A percentile compares a stretch with the other conserved stretches of the same genome.
Evolutionary conservation across 2,888 invertebrate genomes (phyloP).

Genomic region (Neoscelio sp.): DNA sequence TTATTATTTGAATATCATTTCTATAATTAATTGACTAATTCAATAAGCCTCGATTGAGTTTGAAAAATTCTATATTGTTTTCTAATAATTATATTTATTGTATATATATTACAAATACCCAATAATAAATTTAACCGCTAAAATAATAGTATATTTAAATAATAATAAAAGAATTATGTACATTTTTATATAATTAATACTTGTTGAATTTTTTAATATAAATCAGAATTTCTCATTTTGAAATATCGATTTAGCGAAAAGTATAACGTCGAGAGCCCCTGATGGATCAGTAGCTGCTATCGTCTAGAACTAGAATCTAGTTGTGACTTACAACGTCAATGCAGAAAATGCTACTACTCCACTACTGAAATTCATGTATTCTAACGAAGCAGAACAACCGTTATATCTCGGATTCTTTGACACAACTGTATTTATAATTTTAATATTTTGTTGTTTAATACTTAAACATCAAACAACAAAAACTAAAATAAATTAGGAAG

Average conservation of each 20-base stretch:
- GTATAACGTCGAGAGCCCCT: constrained; percentile 65
- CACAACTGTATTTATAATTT: constrained; percentile 17
- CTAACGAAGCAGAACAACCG: constrained; percentile 82
- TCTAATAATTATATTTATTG: too few species aligned
- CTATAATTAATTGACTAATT: too few species aligned
- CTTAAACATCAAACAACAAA: too few species aligned
- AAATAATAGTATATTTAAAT: too few species aligned
- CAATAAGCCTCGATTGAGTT: too few species aligned
- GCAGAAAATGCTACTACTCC: constrained; percentile 77
- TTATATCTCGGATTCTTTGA: constrained; percentile 72
- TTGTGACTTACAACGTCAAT: constrained; percentile 77
- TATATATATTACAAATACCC: too few species aligned
- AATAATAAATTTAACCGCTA: too few species aligned
- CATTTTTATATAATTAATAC: too few species aligned
- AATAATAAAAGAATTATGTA: too few species aligned
- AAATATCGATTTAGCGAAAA: constrained; percentile 9
- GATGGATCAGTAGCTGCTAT: constrained; percentile 63
- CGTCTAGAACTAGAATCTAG: constrained; percentile 71
- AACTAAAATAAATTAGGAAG: too few species aligned
- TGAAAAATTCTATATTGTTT: too few species aligned
- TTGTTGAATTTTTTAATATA: neutral
- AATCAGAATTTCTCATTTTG: neutral
- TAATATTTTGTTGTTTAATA: neutral
- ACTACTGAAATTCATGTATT: constrained; percentile 76
- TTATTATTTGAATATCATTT: too few species aligned